Base-by-base conservation (phyloP, 2,888 invertebrate species). In the Drosophila histrio region DNA sequence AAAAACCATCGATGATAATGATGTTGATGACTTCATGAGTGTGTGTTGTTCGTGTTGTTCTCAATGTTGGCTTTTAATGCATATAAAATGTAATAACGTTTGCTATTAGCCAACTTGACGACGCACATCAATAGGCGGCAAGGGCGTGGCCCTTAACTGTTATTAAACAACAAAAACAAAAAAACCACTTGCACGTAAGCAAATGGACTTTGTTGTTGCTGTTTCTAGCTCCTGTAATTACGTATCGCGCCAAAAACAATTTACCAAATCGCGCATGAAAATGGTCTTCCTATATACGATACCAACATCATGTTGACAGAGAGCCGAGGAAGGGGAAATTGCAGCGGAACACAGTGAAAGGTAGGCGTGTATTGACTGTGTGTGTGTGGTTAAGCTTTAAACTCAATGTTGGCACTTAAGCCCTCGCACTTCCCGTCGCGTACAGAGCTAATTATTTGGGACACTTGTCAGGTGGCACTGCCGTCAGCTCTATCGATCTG, bases 31-130 rank as follows among this genome's bases (percentile, higher is more conserved):
- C 68, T 73, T 72, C 62, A 73, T 72, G 15, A 21, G 26, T 41
- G 22, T 34, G 17, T 32, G 39, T 54, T 28, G 7, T 26, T 38
- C 19, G 11, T 46, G 34, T 36, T 44, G 28, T 43, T 39, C 28
- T 44, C 38, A 21, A 44, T 49, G 43, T 56, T 64, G 28, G 57
- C 61, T 58, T 70, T 69, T 67, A 77, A 73, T 73, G 78, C 63
- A 69, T 59, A 77, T 77, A 44, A 69, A 78, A 73, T 78, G 69
- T 67, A 69, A 77, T 73, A 78, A 73, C 52, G 24, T 36, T 41
- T 36, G 65, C 80, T 73, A 77, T 77, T 77, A 77, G 74, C 69
- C 73, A 68, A 72, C 74, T 56, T 68, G 64, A 75, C 64, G 75
- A 59, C 79, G 24, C 52, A 38, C 44, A 60, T 60, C 47, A 63